Conservation (phyloP, 2,888 invertebrate genomes). For the Dolichopus griseipennis region DNA sequence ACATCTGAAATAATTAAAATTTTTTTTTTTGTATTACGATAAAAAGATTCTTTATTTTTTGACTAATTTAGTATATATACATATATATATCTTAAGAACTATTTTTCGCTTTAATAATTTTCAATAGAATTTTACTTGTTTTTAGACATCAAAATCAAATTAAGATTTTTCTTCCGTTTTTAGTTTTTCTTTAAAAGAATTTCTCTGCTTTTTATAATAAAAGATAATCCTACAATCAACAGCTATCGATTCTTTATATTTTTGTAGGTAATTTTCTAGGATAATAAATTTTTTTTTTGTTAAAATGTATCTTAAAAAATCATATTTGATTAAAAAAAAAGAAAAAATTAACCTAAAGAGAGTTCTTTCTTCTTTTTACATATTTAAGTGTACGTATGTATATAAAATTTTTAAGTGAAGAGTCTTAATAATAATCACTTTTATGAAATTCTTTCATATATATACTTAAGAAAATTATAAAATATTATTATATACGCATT, state of each 20-base stretch:
- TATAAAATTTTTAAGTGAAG: background rate
- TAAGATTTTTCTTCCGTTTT: background rate
- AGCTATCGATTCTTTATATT: too few relatives aligned
- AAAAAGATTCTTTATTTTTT: too few relatives aligned
- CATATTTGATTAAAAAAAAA: too few relatives aligned
- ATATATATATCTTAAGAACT: background rate
- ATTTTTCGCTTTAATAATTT: conserved; percentile 4
- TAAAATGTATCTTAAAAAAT: too few relatives aligned
- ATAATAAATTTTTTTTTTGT: too few relatives aligned
- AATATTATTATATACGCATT: conserved; percentile 8
- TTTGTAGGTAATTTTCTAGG: too few relatives aligned
- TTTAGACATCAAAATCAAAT: background rate
- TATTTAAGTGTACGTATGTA: too few relatives aligned
- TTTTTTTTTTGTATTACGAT: too few relatives aligned
- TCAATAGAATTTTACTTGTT: background rate
- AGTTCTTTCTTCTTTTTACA: too few relatives aligned
- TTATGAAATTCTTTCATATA: background rate
- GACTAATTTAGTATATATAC: background rate
- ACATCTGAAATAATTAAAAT: too few relatives aligned
- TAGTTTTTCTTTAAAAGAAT: background rate
- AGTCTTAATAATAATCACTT: background rate
- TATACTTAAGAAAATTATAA: background rate
- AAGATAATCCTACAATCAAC: too few relatives aligned
- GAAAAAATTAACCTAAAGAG: too few relatives aligned
- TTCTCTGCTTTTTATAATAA: background rate